Conservation (phyloP, 2,797 vertebrate genomes). For the Alcedo atthis region DNA sequence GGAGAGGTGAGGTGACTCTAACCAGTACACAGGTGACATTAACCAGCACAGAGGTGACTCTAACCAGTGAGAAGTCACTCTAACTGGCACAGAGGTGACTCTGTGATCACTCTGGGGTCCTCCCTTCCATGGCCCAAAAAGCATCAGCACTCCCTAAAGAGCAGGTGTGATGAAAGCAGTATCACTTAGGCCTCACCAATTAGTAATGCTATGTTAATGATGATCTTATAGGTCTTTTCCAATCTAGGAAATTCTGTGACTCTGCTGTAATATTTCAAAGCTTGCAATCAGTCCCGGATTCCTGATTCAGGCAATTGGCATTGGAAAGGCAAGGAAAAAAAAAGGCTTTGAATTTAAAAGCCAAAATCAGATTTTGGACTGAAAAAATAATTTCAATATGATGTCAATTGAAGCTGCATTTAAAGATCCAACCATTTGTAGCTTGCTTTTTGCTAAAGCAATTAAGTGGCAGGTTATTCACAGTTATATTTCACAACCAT, state of each 20-base stretch:
- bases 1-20: too few relatives aligned
- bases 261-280: neutral
- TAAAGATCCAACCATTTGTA: neutral
- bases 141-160: neutral
- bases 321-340: neutral
- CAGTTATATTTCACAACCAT: neutral
- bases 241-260: too few relatives aligned
- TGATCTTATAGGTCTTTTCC: too few relatives aligned
- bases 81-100: too few relatives aligned
- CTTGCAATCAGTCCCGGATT: neutral
- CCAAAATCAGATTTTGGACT: neutral
- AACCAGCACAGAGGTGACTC: too few relatives aligned
- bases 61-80: too few relatives aligned
- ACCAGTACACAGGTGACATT: too few relatives aligned
- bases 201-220: too few relatives aligned
- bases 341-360: neutral
- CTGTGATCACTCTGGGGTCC: neutral
- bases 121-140: neutral
- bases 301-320: neutral
- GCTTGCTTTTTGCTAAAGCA: neutral
- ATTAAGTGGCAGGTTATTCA: neutral
- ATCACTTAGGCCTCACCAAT: neutral
- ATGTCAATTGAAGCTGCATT: neutral
- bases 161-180: neutral
- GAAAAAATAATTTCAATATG: neutral